Evolutionary conservation across 2,888 invertebrate genomes (phyloP).

Genomic region (Lysandra coridon): DNA sequence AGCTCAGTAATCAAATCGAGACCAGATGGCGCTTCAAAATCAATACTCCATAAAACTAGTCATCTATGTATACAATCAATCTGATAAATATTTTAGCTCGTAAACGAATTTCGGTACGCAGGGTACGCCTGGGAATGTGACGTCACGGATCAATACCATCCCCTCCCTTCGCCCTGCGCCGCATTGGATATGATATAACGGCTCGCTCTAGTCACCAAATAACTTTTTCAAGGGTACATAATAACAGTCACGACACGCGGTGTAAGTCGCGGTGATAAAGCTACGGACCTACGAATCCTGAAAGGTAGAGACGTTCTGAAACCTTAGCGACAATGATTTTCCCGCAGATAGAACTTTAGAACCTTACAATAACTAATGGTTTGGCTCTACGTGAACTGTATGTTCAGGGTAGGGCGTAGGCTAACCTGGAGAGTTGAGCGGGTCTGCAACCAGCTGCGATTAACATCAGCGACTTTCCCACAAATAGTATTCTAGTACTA

Average conservation of each 20-base stretch:
- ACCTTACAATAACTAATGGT: not conserved
- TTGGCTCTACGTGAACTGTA: not conserved
- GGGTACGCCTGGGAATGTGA: constrained; percentile 45
- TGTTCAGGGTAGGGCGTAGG: too few relatives aligned
- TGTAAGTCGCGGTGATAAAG: not conserved
- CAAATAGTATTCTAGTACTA: not conserved
- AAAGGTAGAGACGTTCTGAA: too few relatives aligned
- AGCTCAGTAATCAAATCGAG: not conserved
- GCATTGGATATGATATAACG: constrained; percentile 45
- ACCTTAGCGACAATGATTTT: not conserved
- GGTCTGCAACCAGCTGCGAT: not conserved
- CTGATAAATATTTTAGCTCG: constrained; percentile 14
- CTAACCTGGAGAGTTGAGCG: too few relatives aligned
- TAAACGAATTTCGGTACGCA: constrained; percentile 29
- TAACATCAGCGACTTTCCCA: not conserved
- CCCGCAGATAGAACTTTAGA: not conserved
- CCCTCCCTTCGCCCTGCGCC: constrained; percentile 36
- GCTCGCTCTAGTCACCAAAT: constrained; percentile 37
- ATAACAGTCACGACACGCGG: constrained; percentile 12
- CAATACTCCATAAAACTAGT: not conserved
- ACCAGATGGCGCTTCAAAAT: not conserved
- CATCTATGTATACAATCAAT: not conserved
- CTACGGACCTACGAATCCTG: not conserved
- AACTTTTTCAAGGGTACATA: constrained; percentile 43
- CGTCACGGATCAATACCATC: constrained; percentile 52